A percentile compares a stretch with the other conserved stretches of the same genome.
Conservation (phyloP, 2,113 vertebrate genomes). For the Myotis yumanensis region DNA sequence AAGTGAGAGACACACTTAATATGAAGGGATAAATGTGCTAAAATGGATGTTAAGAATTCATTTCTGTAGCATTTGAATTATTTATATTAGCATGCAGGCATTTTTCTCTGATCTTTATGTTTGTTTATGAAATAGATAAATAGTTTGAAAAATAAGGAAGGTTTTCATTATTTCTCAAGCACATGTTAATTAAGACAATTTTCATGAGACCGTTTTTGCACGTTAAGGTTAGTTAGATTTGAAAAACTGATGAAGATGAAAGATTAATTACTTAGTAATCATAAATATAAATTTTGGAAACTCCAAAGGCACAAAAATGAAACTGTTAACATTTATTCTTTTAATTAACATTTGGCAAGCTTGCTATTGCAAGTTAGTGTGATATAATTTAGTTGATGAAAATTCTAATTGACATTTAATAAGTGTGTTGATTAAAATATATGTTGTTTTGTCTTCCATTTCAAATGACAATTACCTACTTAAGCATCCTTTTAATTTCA, state of each 20-base stretch:
- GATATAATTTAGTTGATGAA: slow-evolving; percentile 72
- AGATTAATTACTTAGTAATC: slow-evolving; percentile 68
- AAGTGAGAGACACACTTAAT: background rate
- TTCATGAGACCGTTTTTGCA: slow-evolving; percentile 33
- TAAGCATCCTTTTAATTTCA: slow-evolving; percentile 64
- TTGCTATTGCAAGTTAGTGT: slow-evolving; percentile 59
- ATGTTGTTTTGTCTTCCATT: slow-evolving; percentile 73
- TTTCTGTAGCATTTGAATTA: slow-evolving; percentile 41
- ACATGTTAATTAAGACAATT: slow-evolving; percentile 67
- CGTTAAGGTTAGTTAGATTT: slow-evolving; percentile 29
- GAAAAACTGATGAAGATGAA: slow-evolving; percentile 41
- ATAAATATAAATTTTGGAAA: slow-evolving; percentile 55
- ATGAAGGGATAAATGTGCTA: background rate
- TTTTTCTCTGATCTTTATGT: slow-evolving; percentile 59
- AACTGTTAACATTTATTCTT: slow-evolving; percentile 65
- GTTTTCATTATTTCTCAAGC: slow-evolving; percentile 70
- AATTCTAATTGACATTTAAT: slow-evolving; percentile 74
- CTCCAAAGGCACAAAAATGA: slow-evolving; percentile 67
- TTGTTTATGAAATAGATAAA: slow-evolving; percentile 53
- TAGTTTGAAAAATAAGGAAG: slow-evolving; percentile 53
- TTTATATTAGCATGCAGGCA: slow-evolving; percentile 17
- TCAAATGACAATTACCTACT: slow-evolving; percentile 76
- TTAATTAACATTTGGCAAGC: slow-evolving; percentile 70
- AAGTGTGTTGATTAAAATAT: slow-evolving; percentile 77
- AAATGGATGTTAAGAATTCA: background rate